phyloP scores from a whole-genome alignment of 2,888 invertebrate species.

The Zelleria hepariella region DNA sequence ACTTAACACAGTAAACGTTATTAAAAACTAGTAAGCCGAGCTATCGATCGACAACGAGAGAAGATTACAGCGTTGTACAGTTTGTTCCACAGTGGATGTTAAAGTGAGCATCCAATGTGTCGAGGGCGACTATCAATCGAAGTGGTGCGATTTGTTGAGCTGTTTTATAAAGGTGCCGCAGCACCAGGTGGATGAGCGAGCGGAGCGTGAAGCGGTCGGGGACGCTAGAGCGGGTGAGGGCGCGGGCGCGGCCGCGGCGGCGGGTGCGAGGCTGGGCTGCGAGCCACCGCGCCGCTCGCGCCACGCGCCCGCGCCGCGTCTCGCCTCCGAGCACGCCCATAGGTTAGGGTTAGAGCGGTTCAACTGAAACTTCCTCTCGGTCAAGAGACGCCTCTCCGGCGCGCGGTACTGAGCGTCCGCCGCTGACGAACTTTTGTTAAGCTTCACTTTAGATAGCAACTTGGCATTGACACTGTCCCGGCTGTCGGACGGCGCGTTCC shows the following conservation, averaged over 20 bases:
- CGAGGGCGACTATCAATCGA: conserved; percentile 71
- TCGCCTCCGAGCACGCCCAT: conserved; percentile 53
- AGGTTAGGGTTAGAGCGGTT: conserved; percentile 65
- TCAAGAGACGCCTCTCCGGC: conserved; percentile 35
- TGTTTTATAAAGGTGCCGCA: conserved; percentile 85
- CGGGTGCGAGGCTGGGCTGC: conserved; percentile 44
- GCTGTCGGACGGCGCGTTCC: conserved; percentile 38
- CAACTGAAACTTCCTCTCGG: conserved; percentile 53
- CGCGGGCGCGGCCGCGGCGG: conserved; percentile 17
- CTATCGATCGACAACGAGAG: neutral
- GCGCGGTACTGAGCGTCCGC: conserved; percentile 51
- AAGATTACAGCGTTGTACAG: neutral
- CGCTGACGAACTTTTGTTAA: conserved; percentile 66
- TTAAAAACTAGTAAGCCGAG: neutral
- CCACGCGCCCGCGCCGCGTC: conserved; percentile 36
- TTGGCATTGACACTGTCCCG: conserved; percentile 5
- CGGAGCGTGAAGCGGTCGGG: conserved; percentile 39
- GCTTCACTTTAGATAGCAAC: conserved; percentile 45
- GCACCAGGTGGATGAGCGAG: conserved; percentile 81
- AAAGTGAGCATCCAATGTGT: conserved; percentile 8
- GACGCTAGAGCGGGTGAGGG: conserved; percentile 15
- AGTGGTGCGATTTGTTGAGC: conserved; percentile 81
- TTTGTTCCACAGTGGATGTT: conserved; percentile 13
- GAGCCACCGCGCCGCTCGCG: conserved; percentile 44
- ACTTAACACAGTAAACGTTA: neutral